Evolutionary conservation across 2,113 vertebrate genomes (phyloP), one percentile per base, ranked within the genome.

Genomic region (Hoplias malabaricus): DNA sequence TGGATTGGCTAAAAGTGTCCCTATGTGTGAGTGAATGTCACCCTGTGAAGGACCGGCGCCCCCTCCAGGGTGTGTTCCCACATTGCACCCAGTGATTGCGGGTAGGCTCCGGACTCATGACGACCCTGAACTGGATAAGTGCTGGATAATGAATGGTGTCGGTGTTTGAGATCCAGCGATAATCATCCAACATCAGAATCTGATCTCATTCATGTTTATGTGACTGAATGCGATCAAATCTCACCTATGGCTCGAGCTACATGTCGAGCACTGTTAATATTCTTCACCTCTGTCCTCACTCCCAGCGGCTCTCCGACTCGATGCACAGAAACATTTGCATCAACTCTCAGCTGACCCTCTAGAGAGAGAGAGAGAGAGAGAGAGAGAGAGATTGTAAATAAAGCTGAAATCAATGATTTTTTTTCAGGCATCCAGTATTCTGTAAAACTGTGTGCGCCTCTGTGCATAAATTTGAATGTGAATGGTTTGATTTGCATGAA

Each of bases 281-380:
- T 99, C 92, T 99, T 99, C 84, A 99, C 96, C 90, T 99, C 98
- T 0, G 97, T 94, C 80, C 97, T 94, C 84, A 94, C 62, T 13
- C 98, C 98, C 12, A 95, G 91, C 0, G 92, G 93, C 42, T 98
- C 93, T 27, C 95, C 97, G 0, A 94, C 93, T 57, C 63, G 90
- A 91, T 97, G 96, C 19, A 99, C 95, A 0, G 97, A 99, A 86
- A 99, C 83, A 19, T 99, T 99, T 87, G 98, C 98, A 53, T 99
- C 98, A 67, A 99, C 97, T 90, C 98, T 94, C 86, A 99, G 86
- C 84, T 99, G 97, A 48, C 97, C 98, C 92, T 98, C 97, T 93
- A 75, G 10, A 43, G 8, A 6, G 6, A 27, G 36, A 54, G 21
- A 21, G 16, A 63, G 9, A 57, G 34, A 66, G 19, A 57, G n/a